phyloP scores from a whole-genome alignment of 1,140 invertebrate genomes.

The Nylanderia fulva region DNA sequence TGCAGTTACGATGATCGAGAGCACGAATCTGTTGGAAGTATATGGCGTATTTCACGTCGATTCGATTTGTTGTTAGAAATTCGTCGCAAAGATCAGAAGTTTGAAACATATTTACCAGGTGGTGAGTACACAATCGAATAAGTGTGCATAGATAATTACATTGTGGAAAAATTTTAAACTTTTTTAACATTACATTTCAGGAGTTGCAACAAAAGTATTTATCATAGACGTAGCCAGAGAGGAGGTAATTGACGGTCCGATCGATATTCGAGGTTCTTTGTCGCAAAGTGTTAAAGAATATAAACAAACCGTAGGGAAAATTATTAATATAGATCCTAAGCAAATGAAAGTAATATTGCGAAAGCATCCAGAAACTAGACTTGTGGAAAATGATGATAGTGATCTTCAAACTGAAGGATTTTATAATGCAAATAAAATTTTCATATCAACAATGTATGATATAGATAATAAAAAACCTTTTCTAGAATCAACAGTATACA shows the following conservation, averaged over 20 bases:
- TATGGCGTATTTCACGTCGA: slow-evolving; percentile 83
- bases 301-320: slow-evolving; percentile 86
- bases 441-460: slow-evolving; percentile 75
- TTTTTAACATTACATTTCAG: slow-evolving; percentile 74
- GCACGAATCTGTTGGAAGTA: slow-evolving; percentile 85
- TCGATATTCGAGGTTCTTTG: slow-evolving; percentile 87
- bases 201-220: slow-evolving; percentile 88
- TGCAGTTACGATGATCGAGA: slow-evolving; percentile 89
- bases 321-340: slow-evolving; percentile 84
- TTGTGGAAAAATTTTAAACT: not conserved
- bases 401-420: slow-evolving; percentile 85
- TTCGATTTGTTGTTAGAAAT: slow-evolving; percentile 91
- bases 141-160: not conserved
- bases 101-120: slow-evolving; percentile 89
- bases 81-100: slow-evolving; percentile 88
- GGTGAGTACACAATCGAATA: slow-evolving; percentile 45
- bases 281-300: slow-evolving; percentile 88
- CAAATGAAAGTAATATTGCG: slow-evolving; percentile 86
- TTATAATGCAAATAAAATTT: slow-evolving; percentile 87
- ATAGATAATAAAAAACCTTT: slow-evolving; percentile 79
- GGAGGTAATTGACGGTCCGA: slow-evolving; percentile 88
- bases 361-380: slow-evolving; percentile 84
- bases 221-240: slow-evolving; percentile 87
- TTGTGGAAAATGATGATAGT: slow-evolving; percentile 85
- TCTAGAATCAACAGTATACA: slow-evolving; percentile 80